Base-by-base conservation (phyloP, 2,797 vertebrate genomes). In the Sebastolobus alascanus region DNA sequence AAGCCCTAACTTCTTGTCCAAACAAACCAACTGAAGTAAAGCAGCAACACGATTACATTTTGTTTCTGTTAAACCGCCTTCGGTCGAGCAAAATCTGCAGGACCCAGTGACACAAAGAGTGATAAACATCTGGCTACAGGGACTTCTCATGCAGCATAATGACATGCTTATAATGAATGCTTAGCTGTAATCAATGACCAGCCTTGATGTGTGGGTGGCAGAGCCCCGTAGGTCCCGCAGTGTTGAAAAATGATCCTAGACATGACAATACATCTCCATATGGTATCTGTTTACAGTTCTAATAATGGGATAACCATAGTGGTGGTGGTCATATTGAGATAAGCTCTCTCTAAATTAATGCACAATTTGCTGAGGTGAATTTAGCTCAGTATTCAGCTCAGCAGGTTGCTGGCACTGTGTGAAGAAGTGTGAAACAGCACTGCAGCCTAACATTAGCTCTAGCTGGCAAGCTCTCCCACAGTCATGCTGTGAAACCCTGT, bases 111-210 rank as follows among this genome's bases (percentile, higher is more conserved):
- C 79, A 88, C 13, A n/a, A 73, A 33, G 8, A 68, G 67, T 89
- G 84, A 88, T 89, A 46, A 90, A 90, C 85, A 88, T 82, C 84
- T 73, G 22, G 64, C 86, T 83, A 33, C 63, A 35, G 85, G 89
- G 66, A 56, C 60, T 59, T 60, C 59, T 81, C 61, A 68, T 84
- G 76, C 77, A 29, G 58, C 35, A 71, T 68, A 67, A 82, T 84
- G 86, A 82, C 83, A 73, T 68, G 72, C 74, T 59, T 33, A 71
- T 87, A 88, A 92, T 87, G 76, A 88, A 91, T 76, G 88, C 56
- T 75, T 61, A 61, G 9, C 83, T 77, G 73, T 86, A 85, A 92
- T 92, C 88, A 88, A 87, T 93, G 86, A 73, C 67, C 70, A 35
- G 78, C 22, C 31, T 59, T 64, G 14, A 63, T 52, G 77, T 73